Evolutionary conservation across 2,797 vertebrate species (phyloP).

Genomic region (Numenius phaeopus): DNA sequence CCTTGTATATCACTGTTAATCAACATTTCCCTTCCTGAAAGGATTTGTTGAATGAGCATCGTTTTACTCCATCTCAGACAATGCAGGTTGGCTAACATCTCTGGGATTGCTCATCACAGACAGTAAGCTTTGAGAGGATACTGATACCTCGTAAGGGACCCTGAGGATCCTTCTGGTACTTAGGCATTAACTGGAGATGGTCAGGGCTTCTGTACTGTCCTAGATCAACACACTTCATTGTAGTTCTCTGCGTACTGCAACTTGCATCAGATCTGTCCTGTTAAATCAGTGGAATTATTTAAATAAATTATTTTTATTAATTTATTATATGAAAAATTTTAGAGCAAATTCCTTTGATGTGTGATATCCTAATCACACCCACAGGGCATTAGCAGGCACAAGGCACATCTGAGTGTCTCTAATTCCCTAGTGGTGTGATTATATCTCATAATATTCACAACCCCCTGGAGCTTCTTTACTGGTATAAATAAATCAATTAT

Average conservation of each 20-base stretch:
- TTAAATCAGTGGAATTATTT: slow-evolving; percentile 56
- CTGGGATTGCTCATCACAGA: background rate
- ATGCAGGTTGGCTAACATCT: background rate
- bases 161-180: background rate
- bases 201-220: background rate
- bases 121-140: background rate
- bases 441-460: slow-evolving; percentile 66
- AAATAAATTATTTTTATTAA: slow-evolving; percentile 69
- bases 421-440: slow-evolving; percentile 65
- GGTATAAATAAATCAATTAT: slow-evolving; percentile 79
- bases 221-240: slow-evolving; percentile 9
- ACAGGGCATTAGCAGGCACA: slow-evolving; percentile 49
- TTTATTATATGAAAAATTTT: slow-evolving; percentile 66
- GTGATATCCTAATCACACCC: slow-evolving; percentile 70
- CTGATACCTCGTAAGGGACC: background rate
- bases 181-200: background rate
- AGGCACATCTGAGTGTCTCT: slow-evolving; percentile 65
- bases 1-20: background rate
- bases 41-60: background rate
- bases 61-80: background rate
- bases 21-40: background rate
- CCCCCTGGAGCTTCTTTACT: slow-evolving; percentile 64
- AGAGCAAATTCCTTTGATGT: slow-evolving; percentile 73
- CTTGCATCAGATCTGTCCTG: slow-evolving; percentile 49
- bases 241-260: slow-evolving; percentile 9